phyloP scores from a whole-genome alignment of 2,113 vertebrate species.

The Forbesichthys papilliferus region DNA sequence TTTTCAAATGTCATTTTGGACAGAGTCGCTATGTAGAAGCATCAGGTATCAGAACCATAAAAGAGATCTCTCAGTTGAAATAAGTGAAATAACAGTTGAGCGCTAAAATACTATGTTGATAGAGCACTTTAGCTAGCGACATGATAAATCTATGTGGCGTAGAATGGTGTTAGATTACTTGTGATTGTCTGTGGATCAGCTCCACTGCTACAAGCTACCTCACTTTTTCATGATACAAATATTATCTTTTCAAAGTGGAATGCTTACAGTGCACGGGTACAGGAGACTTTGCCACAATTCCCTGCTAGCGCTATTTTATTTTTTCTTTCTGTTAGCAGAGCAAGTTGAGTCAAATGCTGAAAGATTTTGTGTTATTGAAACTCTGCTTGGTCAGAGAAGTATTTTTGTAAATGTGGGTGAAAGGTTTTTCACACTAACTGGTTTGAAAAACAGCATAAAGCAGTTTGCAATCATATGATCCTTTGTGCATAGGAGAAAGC shows the following conservation, averaged over 20 bases:
- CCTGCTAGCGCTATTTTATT: conserved; percentile 28
- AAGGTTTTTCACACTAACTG: neutral
- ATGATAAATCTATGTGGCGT: conserved; percentile 55
- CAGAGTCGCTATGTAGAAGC: conserved; percentile 1
- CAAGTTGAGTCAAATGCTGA: conserved; percentile 22
- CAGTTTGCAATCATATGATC: too few species aligned
- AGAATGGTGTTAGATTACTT: conserved; percentile 42
- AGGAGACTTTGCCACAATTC: neutral
- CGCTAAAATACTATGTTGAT: conserved; percentile 50
- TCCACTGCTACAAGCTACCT: conserved; percentile 46
- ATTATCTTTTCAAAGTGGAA: conserved; percentile 66
- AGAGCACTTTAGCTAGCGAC: conserved; percentile 47
- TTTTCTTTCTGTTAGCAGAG: conserved; percentile 23
- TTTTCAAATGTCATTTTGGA: too few species aligned
- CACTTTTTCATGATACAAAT: conserved; percentile 52
- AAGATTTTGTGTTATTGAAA: conserved; percentile 29
- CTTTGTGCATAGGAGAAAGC: neutral
- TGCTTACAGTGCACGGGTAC: conserved; percentile 37
- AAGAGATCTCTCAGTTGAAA: conserved; percentile 38
- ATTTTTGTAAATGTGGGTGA: conserved; percentile 11
- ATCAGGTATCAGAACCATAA: conserved; percentile 33
- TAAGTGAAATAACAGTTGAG: conserved; percentile 59
- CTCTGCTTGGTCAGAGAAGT: conserved; percentile 7
- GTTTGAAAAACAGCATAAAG: too few species aligned
- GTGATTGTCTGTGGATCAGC: conserved; percentile 45